These are phyloP conservation scores for Epinotia bilunana DNA, from an alignment of 2,888 invertebrate species.

Conservation along the genomic window DNA sequence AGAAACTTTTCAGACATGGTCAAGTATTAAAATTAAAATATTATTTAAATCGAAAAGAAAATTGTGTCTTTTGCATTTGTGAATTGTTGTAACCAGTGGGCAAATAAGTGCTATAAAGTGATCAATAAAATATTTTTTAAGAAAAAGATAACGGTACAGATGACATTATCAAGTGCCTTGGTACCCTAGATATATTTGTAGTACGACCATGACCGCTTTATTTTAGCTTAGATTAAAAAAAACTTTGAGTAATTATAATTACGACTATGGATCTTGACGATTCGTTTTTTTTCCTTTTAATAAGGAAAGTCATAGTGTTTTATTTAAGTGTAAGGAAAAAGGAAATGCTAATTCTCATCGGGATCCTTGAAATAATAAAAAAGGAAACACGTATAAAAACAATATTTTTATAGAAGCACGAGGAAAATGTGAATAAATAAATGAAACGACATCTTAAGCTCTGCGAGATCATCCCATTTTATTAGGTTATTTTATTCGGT, in stretches of 20 bases:
- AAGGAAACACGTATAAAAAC: not conserved
- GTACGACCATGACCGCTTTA: not conserved
- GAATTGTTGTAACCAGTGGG: too few species aligned
- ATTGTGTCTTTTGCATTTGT: too few species aligned
- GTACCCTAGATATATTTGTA: not conserved
- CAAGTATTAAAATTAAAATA: too few species aligned
- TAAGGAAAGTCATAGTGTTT: constrained; percentile 23
- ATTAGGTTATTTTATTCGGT: not conserved
- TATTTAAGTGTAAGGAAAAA: constrained; percentile 11
- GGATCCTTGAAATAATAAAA: not conserved
- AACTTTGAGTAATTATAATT: constrained; percentile 10
- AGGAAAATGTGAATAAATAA: constrained; percentile 4
- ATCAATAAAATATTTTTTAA: too few species aligned
- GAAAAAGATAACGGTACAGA: not conserved
- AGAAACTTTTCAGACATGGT: too few species aligned
- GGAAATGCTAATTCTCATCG: not conserved
- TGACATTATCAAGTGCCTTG: not conserved
- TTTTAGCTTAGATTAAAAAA: not conserved
- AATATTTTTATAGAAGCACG: not conserved
- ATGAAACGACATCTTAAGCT: not conserved
- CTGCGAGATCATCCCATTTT: not conserved
- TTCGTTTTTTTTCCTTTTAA: constrained; percentile 10
- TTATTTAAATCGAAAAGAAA: too few species aligned
- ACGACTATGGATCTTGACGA: not conserved
- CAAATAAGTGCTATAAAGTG: too few species aligned